Evolutionary conservation across 2,888 invertebrate species (phyloP).

Genomic region (Drosophila parthenogenetica): DNA sequence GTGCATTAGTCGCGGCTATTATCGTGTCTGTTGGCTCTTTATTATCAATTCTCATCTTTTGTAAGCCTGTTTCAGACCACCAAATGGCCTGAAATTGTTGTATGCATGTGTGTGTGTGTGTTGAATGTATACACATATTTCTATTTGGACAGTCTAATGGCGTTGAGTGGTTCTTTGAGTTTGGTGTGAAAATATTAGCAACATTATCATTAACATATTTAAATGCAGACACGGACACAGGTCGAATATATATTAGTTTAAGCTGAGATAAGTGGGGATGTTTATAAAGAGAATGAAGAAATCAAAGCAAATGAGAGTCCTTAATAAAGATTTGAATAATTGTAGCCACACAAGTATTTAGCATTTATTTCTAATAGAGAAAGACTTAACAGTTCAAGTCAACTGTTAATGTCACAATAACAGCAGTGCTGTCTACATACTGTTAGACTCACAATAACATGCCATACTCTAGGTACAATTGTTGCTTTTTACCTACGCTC

Average conservation of each 20-base stretch:
- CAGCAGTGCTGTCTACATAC: background rate
- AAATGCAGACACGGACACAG: constrained; percentile 43
- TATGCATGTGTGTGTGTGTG: constrained; percentile 19
- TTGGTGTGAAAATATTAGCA: constrained; percentile 65
- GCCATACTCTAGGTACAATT: too few relatives aligned
- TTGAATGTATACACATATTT: constrained; percentile 29
- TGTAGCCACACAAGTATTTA: background rate
- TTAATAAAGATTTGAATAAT: background rate
- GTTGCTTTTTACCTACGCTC: too few relatives aligned
- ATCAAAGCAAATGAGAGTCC: constrained; percentile 26
- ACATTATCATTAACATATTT: constrained; percentile 78
- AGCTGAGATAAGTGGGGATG: constrained; percentile 8
- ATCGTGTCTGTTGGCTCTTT: constrained; percentile 61
- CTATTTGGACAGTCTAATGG: constrained; percentile 63
- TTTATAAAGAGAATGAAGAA: constrained; percentile 18
- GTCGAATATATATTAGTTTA: constrained; percentile 27
- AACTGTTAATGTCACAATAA: background rate
- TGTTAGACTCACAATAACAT: background rate
- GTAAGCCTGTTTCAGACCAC: constrained; percentile 34
- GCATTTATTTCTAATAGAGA: background rate
- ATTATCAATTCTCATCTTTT: constrained; percentile 62
- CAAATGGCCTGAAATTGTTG: constrained; percentile 46
- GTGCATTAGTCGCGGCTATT: constrained; percentile 79
- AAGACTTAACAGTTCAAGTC: too few relatives aligned
- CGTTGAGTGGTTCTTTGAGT: constrained; percentile 51